Percentiles rank a stretch among this genome's conserved stretches.
phyloP scores from a whole-genome alignment of 2,888 invertebrate species.

The Morpho achilles region DNA sequence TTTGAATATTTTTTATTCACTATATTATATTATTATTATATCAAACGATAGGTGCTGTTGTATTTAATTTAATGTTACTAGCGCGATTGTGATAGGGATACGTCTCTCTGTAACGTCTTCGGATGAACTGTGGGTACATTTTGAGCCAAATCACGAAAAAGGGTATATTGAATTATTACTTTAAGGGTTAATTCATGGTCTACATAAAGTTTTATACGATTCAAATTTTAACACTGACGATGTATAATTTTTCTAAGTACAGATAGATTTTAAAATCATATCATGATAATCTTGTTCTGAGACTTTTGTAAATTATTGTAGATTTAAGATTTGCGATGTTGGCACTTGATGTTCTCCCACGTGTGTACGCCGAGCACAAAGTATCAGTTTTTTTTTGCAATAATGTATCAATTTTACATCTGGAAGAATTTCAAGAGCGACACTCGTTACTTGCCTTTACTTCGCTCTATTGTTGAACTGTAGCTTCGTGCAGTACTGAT shows the following conservation, averaged over 20 bases:
- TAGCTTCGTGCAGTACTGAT: neutral
- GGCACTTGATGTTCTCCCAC: conserved; percentile 33
- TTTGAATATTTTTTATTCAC: conserved; percentile 61
- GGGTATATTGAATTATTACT: conserved; percentile 74
- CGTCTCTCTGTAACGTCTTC: conserved; percentile 61
- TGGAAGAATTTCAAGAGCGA: conserved; percentile 8
- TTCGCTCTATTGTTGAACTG: neutral
- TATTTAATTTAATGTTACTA: conserved; percentile 68
- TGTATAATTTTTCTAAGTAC: conserved; percentile 69
- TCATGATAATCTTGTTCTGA: conserved; percentile 58
- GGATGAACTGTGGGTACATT: conserved; percentile 42
- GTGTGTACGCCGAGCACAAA: conserved; percentile 37
- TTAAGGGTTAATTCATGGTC: conserved; percentile 66
- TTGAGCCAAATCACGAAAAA: conserved; percentile 72
- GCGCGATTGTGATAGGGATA: conserved; percentile 72
- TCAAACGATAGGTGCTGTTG: conserved; percentile 74
- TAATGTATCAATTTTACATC: neutral
- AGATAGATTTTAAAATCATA: conserved; percentile 67
- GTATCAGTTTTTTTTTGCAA: conserved; percentile 3
- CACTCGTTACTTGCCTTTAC: conserved; percentile 1
- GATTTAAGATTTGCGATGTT: conserved; percentile 41
- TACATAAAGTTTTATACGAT: conserved; percentile 70
- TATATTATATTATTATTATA: conserved; percentile 58
- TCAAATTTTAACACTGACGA: conserved; percentile 67
- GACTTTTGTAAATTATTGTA: conserved; percentile 55